phyloP scores from a whole-genome alignment of 2,113 vertebrate genomes.

The Mola mola region DNA sequence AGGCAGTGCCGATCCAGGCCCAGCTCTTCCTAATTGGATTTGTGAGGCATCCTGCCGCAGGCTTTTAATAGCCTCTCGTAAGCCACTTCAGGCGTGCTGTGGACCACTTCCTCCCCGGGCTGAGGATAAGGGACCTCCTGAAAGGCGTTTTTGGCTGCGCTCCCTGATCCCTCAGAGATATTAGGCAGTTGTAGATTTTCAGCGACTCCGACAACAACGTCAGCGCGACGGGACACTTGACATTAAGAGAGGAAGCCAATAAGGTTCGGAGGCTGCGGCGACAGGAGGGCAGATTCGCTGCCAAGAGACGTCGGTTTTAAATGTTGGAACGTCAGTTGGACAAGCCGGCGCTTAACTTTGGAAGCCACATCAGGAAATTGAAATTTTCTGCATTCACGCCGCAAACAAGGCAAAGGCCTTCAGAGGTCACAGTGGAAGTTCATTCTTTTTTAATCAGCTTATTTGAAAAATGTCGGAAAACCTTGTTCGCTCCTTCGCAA shows the following conservation, averaged over 20 bases:
- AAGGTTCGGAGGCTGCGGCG: slow-evolving; percentile 7
- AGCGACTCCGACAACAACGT: slow-evolving; percentile 57
- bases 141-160: slow-evolving; percentile 65
- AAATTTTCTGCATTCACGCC: background rate
- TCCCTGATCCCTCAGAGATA: slow-evolving; percentile 39
- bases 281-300: background rate
- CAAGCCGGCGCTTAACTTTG: slow-evolving; percentile 9
- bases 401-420: background rate
- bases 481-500: no score
- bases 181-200: slow-evolving; percentile 55
- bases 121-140: slow-evolving; percentile 59
- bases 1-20: slow-evolving; percentile 54
- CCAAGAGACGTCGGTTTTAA: slow-evolving; percentile 8
- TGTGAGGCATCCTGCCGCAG: slow-evolving; percentile 68
- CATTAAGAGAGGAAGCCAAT: background rate
- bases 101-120: slow-evolving; percentile 47
- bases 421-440: background rate
- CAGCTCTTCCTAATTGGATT: slow-evolving; percentile 75
- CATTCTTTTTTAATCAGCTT: no score
- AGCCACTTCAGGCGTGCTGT: slow-evolving; percentile 40
- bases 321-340: slow-evolving; percentile 6
- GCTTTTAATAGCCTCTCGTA: slow-evolving; percentile 62
- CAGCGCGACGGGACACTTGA: slow-evolving; percentile 29
- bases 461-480: no score
- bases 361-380: background rate